These are phyloP conservation scores for Isichthys henryi DNA, from an alignment of 2,113 vertebrate species.

Conservation along the genomic window DNA sequence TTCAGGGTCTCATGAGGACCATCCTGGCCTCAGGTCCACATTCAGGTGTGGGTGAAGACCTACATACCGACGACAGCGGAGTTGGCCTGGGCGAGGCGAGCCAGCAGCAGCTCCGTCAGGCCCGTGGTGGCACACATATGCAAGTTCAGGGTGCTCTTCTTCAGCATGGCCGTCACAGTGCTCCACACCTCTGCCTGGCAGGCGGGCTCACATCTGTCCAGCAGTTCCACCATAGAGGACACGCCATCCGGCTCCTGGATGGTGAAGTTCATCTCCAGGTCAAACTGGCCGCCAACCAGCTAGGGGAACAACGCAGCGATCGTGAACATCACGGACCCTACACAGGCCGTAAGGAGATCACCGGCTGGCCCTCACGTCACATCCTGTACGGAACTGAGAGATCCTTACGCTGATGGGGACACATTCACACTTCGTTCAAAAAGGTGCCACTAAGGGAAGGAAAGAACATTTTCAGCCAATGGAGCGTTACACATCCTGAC, in stretches of 20 bases:
- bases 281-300: conserved; percentile 92
- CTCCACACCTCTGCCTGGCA: conserved; percentile 97
- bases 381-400: too few species aligned
- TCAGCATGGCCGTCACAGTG: conserved; percentile 90
- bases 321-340: not conserved
- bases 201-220: conserved; percentile 86
- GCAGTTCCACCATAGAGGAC: conserved; percentile 83
- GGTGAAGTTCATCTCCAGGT: conserved; percentile 98
- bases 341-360: too few species aligned
- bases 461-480: not conserved
- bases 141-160: conserved; percentile 92
- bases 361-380: not conserved
- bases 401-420: too few species aligned
- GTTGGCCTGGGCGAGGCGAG: conserved; percentile 73
- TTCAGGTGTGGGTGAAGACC: not conserved
- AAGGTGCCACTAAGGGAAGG: too few species aligned
- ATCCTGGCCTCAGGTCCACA: not conserved
- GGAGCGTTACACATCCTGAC: not conserved
- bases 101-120: conserved; percentile 81
- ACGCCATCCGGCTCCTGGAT: conserved; percentile 92
- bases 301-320: conserved; percentile 37
- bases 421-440: too few species aligned
- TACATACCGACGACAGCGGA: conserved; percentile 87
- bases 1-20: not conserved
- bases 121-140: conserved; percentile 83